Evolutionary conservation across 2,113 vertebrate genomes (phyloP).

Genomic region (Pachycephala philippinensis): DNA sequence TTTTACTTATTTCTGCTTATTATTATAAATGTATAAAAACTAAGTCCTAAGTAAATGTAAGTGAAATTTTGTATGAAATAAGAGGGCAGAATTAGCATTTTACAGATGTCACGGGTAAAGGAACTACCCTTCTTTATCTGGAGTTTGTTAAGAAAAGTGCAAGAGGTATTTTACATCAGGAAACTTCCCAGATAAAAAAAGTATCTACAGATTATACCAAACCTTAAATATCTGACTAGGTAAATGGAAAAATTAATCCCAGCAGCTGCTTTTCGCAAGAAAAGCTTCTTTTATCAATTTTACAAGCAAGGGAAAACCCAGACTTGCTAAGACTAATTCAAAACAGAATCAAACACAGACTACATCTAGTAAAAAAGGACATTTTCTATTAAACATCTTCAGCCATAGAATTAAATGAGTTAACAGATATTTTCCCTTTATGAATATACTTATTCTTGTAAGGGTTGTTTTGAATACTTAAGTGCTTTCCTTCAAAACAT

Average conservation of each 20-base stretch:
- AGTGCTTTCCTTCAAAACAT: not conserved
- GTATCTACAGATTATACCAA: not conserved
- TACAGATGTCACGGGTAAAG: not conserved
- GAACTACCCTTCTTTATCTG: not conserved
- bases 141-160: not conserved
- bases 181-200: not conserved
- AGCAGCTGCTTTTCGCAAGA: not conserved
- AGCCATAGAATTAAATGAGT: not conserved
- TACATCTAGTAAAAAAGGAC: not conserved
- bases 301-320: not conserved
- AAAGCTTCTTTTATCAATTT: not conserved
- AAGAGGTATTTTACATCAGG: not conserved
- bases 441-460: not conserved
- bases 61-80: not conserved
- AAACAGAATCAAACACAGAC: not conserved
- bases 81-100: not conserved
- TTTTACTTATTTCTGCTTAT: not conserved
- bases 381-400: not conserved
- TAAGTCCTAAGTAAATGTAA: not conserved
- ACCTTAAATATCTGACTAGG: not conserved
- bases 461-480: not conserved
- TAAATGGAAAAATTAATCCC: not conserved
- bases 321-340: not conserved
- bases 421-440: not conserved
- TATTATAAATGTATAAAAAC: not conserved